Evolutionary conservation across 2,113 vertebrate species (phyloP).

Genomic region (Gambusia holbrooki): DNA sequence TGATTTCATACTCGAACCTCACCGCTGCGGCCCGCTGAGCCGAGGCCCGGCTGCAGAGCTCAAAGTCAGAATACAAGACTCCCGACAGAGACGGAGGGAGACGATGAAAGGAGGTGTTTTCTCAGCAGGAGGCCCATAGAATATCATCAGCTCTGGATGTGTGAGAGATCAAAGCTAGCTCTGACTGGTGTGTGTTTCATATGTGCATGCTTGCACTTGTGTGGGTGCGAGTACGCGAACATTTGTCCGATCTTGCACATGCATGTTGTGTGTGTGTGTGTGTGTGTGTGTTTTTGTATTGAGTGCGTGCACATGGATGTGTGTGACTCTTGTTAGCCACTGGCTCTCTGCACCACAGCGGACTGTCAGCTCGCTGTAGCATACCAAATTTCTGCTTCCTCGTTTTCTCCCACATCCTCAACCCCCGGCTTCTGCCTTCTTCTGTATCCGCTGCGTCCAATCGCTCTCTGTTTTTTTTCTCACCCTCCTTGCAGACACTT

Average conservation of each 20-base stretch:
- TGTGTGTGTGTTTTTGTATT: neutral
- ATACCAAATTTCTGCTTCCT: conserved; percentile 59
- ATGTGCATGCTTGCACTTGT: neutral
- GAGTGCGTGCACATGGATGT: conserved; percentile 53
- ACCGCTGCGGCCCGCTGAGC: neutral
- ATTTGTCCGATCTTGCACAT: conserved; percentile 46
- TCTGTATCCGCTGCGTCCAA: neutral
- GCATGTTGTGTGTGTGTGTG: conserved; percentile 12
- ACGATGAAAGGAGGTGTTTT: conserved; percentile 34
- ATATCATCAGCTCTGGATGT: conserved; percentile 46
- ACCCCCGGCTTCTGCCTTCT: conserved; percentile 27
- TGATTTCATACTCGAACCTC: neutral
- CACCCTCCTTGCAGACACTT: conserved; percentile 11
- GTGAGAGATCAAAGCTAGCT: conserved; percentile 51
- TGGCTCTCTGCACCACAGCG: conserved; percentile 61
- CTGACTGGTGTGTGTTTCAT: neutral
- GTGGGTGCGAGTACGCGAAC: conserved; percentile 6
- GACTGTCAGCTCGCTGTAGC: conserved; percentile 62
- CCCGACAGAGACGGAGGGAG: conserved; percentile 4
- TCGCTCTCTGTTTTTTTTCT: neutral
- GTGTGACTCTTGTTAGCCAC: conserved; percentile 59
- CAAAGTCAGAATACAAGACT: conserved; percentile 9
- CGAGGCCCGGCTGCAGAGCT: conserved; percentile 23
- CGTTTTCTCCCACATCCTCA: conserved; percentile 44
- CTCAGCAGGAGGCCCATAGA: conserved; percentile 46